Percentiles rank a stretch among this genome's conserved stretches.
Evolutionary conservation across 2,888 invertebrate genomes (phyloP).

Genomic region (Chorisops tibialis): DNA sequence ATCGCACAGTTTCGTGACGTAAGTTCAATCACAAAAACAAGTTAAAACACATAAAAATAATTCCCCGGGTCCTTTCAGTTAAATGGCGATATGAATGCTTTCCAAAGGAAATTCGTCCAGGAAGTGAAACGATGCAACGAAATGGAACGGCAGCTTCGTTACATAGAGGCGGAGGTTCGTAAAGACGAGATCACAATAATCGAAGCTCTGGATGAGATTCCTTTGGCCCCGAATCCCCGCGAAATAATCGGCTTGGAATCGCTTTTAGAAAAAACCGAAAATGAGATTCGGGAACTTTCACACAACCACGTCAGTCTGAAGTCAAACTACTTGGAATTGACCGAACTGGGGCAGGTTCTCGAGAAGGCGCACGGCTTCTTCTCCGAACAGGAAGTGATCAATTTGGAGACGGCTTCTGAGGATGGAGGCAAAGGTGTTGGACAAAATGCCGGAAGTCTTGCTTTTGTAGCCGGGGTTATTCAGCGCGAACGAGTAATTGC

Average conservation of each 20-base stretch:
- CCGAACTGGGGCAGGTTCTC: slow-evolving; percentile 85
- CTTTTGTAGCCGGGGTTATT: slow-evolving; percentile 84
- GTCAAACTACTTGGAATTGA: slow-evolving; percentile 86
- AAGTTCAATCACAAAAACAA: no score
- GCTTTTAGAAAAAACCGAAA: slow-evolving; percentile 92
- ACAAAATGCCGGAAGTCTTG: slow-evolving; percentile 49
- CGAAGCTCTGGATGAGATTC: slow-evolving; percentile 59
- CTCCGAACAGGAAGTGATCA: slow-evolving; percentile 45
- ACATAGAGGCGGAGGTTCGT: slow-evolving; percentile 73
- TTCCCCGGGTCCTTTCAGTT: slow-evolving; percentile 55
- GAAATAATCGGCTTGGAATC: slow-evolving; percentile 78
- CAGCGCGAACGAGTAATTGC: slow-evolving; percentile 74
- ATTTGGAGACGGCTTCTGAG: slow-evolving; percentile 57
- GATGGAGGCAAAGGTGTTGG: slow-evolving; percentile 42
- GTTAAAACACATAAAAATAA: no score
- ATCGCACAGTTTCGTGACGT: slow-evolving; percentile 95
- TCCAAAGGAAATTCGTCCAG: slow-evolving; percentile 79
- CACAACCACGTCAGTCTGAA: slow-evolving; percentile 89
- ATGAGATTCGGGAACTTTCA: slow-evolving; percentile 89
- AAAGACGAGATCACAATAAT: slow-evolving; percentile 71
- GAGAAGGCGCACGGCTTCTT: slow-evolving; percentile 74
- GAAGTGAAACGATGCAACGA: slow-evolving; percentile 83
- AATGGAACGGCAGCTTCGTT: slow-evolving; percentile 75
- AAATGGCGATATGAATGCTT: slow-evolving; percentile 72
- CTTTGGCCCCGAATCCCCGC: slow-evolving; percentile 69